Conservation (phyloP, 1,140 invertebrate species). For the Lordiphosa mommai region DNA sequence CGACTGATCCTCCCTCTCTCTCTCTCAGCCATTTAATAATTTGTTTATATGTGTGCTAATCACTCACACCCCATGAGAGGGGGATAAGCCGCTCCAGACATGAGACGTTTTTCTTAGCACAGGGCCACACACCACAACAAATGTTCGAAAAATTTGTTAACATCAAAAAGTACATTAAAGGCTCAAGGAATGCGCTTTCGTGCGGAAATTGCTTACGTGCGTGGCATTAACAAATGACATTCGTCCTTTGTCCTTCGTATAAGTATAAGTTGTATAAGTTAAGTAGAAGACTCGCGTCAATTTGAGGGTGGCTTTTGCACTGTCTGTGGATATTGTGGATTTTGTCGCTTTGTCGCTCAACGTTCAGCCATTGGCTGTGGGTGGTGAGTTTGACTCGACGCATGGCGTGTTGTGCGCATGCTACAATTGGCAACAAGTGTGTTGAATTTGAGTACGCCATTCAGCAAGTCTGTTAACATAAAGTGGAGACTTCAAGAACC, state of each 20-base stretch:
- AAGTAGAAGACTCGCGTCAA: conserved; percentile 50
- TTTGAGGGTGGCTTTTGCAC: conserved; percentile 24
- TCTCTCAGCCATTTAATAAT: conserved; percentile 42
- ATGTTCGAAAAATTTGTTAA: conserved; percentile 77
- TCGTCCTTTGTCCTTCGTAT: background rate
- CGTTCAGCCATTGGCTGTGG: conserved; percentile 57
- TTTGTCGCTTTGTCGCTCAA: conserved; percentile 59
- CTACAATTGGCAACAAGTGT: conserved; percentile 58
- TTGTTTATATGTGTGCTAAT: conserved; percentile 62
- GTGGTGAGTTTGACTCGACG: conserved; percentile 34
- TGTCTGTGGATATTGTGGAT: conserved; percentile 51
- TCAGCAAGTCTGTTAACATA: conserved; percentile 13
- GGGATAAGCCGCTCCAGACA: conserved; percentile 31
- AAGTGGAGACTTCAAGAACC: conserved; percentile 19
- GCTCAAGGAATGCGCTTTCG: conserved; percentile 76
- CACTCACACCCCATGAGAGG: conserved; percentile 46
- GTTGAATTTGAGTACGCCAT: conserved; percentile 16
- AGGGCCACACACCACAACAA: conserved; percentile 54
- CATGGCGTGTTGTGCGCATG: conserved; percentile 43
- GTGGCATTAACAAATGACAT: conserved; percentile 72
- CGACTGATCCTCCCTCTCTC: conserved; percentile 42
- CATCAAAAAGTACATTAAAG: conserved; percentile 78
- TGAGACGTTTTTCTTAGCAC: background rate
- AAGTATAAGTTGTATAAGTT: background rate
- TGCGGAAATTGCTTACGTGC: conserved; percentile 77